phyloP scores from a whole-genome alignment of 1,140 invertebrate genomes.

The Aphis gossypii region DNA sequence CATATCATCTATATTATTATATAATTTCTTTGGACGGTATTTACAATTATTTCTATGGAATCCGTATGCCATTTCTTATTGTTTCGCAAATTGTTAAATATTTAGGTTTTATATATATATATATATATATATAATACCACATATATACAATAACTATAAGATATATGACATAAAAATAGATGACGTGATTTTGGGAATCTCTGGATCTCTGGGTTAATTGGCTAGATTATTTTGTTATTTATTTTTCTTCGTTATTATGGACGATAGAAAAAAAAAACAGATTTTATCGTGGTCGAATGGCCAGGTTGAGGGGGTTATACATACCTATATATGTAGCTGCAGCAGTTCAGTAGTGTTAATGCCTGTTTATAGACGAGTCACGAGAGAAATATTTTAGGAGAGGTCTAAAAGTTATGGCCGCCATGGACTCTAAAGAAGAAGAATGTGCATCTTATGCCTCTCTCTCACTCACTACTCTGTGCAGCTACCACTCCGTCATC shows the following conservation, averaged over 20 bases:
- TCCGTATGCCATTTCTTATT: not conserved
- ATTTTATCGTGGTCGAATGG: not conserved
- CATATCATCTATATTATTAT: no score
- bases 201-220: conserved; percentile 23
- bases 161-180: not conserved
- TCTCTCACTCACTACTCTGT: not conserved
- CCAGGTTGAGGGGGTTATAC: not conserved
- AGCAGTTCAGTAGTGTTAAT: conserved; percentile 9
- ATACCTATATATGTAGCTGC: not conserved
- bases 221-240: conserved; percentile 41
- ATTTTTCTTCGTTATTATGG: not conserved
- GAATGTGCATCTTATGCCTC: not conserved
- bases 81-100: not conserved
- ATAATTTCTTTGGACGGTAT: not conserved
- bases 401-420: conserved; percentile 52
- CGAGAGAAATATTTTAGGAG: conserved; percentile 46
- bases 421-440: conserved; percentile 36
- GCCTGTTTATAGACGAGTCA: conserved; percentile 39
- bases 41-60: not conserved
- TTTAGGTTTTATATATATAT: not conserved
- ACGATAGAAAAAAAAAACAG: conserved; percentile 28
- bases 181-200: not conserved
- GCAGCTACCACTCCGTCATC: no score
- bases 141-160: not conserved
- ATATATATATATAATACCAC: no score